Conservation (phyloP, 2,113 vertebrate species). For the Agelaius tricolor region DNA sequence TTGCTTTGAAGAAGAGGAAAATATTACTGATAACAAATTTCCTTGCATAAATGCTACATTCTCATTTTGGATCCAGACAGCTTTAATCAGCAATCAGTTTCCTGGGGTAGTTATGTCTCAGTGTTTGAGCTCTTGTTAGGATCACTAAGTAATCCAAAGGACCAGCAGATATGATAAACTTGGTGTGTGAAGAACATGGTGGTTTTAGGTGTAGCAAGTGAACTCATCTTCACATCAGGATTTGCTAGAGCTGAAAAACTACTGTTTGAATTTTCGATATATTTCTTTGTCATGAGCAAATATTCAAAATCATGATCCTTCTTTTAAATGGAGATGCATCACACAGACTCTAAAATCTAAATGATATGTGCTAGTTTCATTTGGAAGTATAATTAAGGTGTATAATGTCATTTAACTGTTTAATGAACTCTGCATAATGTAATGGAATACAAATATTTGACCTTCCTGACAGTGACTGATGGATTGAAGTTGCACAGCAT, state of each 20-base stretch:
- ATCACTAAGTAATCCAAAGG: not conserved
- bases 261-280: not conserved
- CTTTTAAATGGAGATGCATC: slow-evolving; percentile 52
- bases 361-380: slow-evolving; percentile 66
- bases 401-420: slow-evolving; percentile 78
- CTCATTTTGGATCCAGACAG: not conserved
- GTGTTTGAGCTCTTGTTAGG: not conserved
- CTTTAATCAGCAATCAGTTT: not conserved
- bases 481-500: slow-evolving; percentile 77
- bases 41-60: not conserved
- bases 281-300: not conserved
- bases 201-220: not conserved
- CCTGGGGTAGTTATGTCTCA: not conserved
- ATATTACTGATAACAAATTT: not conserved
- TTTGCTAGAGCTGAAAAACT: not conserved
- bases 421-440: slow-evolving; percentile 74
- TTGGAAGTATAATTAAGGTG: slow-evolving; percentile 73
- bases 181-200: not conserved
- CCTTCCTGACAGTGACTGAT: slow-evolving; percentile 84
- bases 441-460: slow-evolving; percentile 81
- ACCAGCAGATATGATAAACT: not conserved
- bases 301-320: slow-evolving; percentile 26
- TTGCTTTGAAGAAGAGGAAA: not conserved
- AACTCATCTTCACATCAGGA: not conserved
- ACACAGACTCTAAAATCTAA: slow-evolving; percentile 46